Evolutionary conservation across 2,797 vertebrate genomes (phyloP), one percentile per base, ranked within the genome.

Genomic region (Sebastiscus albofasciatus): DNA sequence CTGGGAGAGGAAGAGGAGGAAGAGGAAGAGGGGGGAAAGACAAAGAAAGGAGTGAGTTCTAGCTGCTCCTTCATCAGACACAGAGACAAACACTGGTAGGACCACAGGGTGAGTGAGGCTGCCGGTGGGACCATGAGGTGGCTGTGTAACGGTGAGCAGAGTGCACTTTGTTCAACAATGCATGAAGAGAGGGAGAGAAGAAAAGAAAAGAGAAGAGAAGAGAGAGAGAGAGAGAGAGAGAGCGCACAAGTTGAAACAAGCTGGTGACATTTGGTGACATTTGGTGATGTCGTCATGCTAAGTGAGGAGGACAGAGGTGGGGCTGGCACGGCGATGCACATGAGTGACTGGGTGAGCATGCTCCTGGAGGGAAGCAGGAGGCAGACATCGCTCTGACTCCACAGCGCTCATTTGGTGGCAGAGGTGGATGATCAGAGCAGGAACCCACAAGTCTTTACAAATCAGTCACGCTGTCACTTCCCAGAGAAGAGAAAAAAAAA

Each of bases 341-440:
- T 93, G 92, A 93, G 93, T 92, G 93, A 92, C 88, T 85, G 80
- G 85, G 92, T 92, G 89, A 92, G 89, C 92, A 92, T 94, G 93
- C 89, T 91, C 85, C 91, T 87, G 83, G 86, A 82, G 74, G 86
- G 80, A 90, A 89, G 87, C 89, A 84, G 83, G 90, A 93, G 87
- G 88, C 90, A 92, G 89, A 92, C 89, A 92, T 92, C 90, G 86
- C 84, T 89, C 81, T 75, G 81, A 86, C 87, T 87, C 81, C 89
- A 86, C 84, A 77, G 77, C 69, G 75, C 91, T 90, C 89, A 64
- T 79, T 58, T 67, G 87, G 87, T 81, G 87, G 86, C 88, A 87
- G 91, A 91, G 92, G 86, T 90, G 84, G 80, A 49, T 8, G 87
- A 90, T 88, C 86, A 81, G 85, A 91, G 89, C 78, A 78, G 71